Conservation (phyloP, 1,140 invertebrate genomes). For the Onthophagus taurus region DNA sequence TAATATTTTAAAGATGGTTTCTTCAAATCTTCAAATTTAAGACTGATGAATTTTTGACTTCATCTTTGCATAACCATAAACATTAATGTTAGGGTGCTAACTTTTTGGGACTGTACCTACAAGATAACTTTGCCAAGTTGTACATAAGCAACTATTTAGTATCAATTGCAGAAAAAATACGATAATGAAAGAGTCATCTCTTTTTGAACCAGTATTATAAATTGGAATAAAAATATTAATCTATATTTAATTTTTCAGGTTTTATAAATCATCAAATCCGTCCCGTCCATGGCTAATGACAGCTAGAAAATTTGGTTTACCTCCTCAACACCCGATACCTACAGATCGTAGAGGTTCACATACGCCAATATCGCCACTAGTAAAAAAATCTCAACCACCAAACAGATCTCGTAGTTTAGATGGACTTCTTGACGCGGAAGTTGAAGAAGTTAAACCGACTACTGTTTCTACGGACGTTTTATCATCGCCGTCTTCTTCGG, state of each 20-base stretch:
- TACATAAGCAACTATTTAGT: not conserved
- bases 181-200: slow-evolving; percentile 20
- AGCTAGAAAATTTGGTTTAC: slow-evolving; percentile 32
- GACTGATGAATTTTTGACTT: too few relatives aligned
- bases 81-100: too few relatives aligned
- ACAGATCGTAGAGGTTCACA: slow-evolving; percentile 29
- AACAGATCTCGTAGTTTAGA: slow-evolving; percentile 59
- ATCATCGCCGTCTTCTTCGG: slow-evolving; percentile 8
- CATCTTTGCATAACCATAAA: too few relatives aligned
- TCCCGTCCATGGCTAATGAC: slow-evolving; percentile 45
- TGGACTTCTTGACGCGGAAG: slow-evolving; percentile 42
- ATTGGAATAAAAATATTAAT: not conserved
- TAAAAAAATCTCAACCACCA: slow-evolving; percentile 24
- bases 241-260: slow-evolving; percentile 36
- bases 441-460: slow-evolving; percentile 10
- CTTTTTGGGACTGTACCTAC: too few relatives aligned
- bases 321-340: slow-evolving; percentile 28
- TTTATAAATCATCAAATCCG: slow-evolving; percentile 55
- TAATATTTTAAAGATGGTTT: too few relatives aligned
- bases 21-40: too few relatives aligned
- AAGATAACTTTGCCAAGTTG: too few relatives aligned
- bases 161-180: slow-evolving; percentile 19
- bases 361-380: slow-evolving; percentile 26
- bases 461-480: slow-evolving; percentile 17
- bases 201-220: not conserved